These are phyloP conservation scores for Pimephales promelas DNA, from an alignment of 2,113 vertebrate genomes.

Conservation along the genomic window DNA sequence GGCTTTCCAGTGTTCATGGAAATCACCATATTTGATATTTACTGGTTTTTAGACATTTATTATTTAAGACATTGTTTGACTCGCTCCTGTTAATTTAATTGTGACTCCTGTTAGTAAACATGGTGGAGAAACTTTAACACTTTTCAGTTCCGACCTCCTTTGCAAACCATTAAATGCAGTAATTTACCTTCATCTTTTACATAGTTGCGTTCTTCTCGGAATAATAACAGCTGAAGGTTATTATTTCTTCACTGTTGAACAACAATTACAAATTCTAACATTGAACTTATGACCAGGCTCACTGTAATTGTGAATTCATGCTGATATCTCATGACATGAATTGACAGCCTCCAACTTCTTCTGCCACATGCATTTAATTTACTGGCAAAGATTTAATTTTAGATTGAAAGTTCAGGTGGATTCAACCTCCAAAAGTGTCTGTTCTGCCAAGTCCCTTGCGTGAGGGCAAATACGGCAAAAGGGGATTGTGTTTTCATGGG, in stretches of 20 bases:
- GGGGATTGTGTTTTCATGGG: conserved; percentile 18
- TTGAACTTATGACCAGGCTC: conserved; percentile 2
- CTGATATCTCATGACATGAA: conserved; percentile 18
- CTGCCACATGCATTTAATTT: conserved; percentile 45
- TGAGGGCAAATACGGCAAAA: conserved; percentile 11
- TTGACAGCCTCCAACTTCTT: conserved; percentile 27
- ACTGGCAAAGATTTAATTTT: conserved; percentile 43
- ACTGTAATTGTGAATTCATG: not conserved
- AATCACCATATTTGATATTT: not conserved
- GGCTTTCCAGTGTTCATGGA: not conserved
- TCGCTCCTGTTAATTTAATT: not conserved
- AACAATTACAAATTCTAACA: conserved; percentile 42
- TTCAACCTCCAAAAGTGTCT: conserved; percentile 1
- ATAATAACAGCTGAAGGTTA: not conserved
- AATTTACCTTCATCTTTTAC: not conserved
- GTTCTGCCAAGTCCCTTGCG: not conserved
- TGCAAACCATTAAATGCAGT: not conserved
- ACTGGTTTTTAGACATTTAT: not conserved
- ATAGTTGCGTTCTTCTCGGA: not conserved
- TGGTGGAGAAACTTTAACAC: not conserved
- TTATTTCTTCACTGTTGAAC: not conserved
- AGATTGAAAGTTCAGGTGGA: conserved; percentile 50
- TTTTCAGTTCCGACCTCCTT: not conserved
- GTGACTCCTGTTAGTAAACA: not conserved
- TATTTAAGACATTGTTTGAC: not conserved